Evolutionary conservation across 2,113 vertebrate genomes (phyloP), one percentile per base, ranked within the genome.

Genomic region (Atherinomorus stipes): DNA sequence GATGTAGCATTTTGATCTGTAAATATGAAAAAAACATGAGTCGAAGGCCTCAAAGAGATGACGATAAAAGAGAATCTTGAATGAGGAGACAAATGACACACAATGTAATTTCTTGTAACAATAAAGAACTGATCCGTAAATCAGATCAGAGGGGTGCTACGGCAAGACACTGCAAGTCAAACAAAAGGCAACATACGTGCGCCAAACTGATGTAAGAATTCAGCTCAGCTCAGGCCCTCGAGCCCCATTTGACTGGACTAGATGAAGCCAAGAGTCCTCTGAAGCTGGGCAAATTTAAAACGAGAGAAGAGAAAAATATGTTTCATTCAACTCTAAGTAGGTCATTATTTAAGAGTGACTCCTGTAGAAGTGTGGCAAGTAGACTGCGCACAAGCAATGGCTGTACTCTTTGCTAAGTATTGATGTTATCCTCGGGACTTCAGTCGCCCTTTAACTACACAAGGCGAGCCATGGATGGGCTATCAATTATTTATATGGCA

Each of bases 401-500:
- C 76, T 81, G 60, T 47, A 64, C 81, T 84, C 71, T 72, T 21
- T 78, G 80, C 75, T 68, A 47, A 25, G 76, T 82, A 84, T 78
- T 90, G 89, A 91, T 90, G 90, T 89, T 85, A 78, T 93, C 88
- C 85, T 77, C 68, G 1, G 76, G 83, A 89, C 78, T 83, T 80
- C 44, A 65, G 85, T 82, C 54, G 64, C 74, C 85, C 83, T 91
- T 89, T 88, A 86, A 88, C 78, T 89, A 83, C 81, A 86, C 42
- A 81, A 86, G 85, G 65, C 81, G 49, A 90, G 78, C 80, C 77
- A 75, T 72, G 85, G 85, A 90, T 52, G 82, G 54, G 44, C 60
- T 74, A 91, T 93, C 80, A 87, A 93, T 93, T 85, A 91, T 93
- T 88, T 74, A 93, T 80, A 69, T 64, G 58, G 76, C 73, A 72